phyloP scores from a whole-genome alignment of 1,140 invertebrate genomes.

The Chrysopa pallens region DNA sequence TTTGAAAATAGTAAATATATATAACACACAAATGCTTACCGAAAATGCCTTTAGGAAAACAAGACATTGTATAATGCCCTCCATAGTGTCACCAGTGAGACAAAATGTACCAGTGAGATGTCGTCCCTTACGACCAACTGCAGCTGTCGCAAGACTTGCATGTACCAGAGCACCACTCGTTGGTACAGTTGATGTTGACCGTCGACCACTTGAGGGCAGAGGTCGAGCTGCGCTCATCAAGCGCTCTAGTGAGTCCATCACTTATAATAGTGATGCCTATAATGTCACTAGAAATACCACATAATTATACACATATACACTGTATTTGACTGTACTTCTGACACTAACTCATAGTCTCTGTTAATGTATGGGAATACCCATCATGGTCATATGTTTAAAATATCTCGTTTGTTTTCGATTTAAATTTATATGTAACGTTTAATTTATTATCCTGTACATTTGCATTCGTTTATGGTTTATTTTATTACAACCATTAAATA shows the following conservation, averaged over 20 bases:
- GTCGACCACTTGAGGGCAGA: conserved; percentile 41
- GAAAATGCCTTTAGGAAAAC: conserved; percentile 82
- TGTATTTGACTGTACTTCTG: no score
- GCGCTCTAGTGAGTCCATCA: conserved; percentile 60
- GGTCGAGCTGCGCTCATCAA: conserved; percentile 46
- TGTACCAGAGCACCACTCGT: conserved; percentile 53
- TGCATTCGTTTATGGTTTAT: no score
- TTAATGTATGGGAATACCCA: no score
- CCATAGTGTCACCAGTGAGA: conserved; percentile 76
- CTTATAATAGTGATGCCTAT: conserved; percentile 3
- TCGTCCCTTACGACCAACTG: conserved; percentile 51
- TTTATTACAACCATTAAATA: no score
- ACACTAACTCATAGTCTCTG: no score
- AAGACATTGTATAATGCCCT: conserved; percentile 79
- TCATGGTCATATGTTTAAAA: no score
- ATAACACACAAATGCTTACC: conserved; percentile 40
- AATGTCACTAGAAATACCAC: no score
- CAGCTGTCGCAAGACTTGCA: conserved; percentile 48
- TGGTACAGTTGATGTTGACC: conserved; percentile 23
- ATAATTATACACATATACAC: no score
- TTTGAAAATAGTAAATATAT: background rate
- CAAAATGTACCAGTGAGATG: conserved; percentile 74
- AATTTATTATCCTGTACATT: no score
- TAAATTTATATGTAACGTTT: no score
- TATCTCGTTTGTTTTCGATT: no score